Evolutionary conservation across 2,113 vertebrate species (phyloP).

Genomic region (Terrapene triunguis): DNA sequence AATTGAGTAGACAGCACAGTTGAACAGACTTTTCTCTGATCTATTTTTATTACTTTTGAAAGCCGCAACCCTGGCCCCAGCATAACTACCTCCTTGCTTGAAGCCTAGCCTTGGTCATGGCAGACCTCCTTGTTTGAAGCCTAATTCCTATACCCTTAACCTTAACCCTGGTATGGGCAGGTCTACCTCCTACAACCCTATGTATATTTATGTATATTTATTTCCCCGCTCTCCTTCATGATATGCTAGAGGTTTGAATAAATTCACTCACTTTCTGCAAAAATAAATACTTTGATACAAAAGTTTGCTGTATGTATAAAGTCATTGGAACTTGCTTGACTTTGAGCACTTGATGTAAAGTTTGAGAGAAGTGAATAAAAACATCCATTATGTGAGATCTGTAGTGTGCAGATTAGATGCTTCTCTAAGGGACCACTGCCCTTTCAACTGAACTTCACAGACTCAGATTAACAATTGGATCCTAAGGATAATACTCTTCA

Average conservation of each 20-base stretch:
- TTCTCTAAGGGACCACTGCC: conserved; percentile 10
- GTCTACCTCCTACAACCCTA: not conserved
- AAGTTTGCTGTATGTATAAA: conserved; percentile 25
- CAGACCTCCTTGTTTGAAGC: too few species aligned
- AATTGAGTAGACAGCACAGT: not conserved
- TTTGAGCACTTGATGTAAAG: conserved; percentile 11
- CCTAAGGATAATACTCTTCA: conserved; percentile 21
- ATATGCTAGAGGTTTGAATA: not conserved
- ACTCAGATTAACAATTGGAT: conserved; percentile 8
- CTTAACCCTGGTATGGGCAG: not conserved
- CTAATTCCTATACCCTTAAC: not conserved
- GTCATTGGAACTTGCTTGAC: not conserved
- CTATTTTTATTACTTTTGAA: not conserved
- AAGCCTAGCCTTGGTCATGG: not conserved
- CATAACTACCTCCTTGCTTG: not conserved
- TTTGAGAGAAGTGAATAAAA: conserved; percentile 17
- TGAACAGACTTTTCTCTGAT: not conserved
- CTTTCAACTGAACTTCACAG: conserved; percentile 49
- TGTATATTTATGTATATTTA: not conserved
- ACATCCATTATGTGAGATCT: not conserved
- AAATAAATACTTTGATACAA: not conserved
- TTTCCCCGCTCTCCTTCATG: not conserved
- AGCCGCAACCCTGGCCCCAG: not conserved
- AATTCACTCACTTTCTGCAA: not conserved
- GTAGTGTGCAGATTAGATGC: not conserved